A percentile compares a stretch with the other conserved stretches of the same genome.
Conservation (phyloP, 2,888 invertebrate genomes). For the Hemistola chrysoprasaria region DNA sequence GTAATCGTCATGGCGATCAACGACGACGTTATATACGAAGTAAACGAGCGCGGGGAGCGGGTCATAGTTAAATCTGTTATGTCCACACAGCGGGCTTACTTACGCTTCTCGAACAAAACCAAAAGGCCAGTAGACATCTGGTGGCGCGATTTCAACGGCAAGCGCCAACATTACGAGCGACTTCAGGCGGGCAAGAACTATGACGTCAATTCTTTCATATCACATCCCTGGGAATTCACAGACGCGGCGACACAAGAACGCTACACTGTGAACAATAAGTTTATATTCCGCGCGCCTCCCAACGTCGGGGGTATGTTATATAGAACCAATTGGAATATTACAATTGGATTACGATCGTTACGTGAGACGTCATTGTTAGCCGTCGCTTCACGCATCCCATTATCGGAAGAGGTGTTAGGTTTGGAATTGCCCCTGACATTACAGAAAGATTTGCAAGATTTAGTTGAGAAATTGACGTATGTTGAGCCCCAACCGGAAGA, state of each 20-base stretch:
- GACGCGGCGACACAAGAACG: constrained; percentile 86
- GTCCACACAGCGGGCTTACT: constrained; percentile 47
- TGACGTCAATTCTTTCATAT: constrained; percentile 88
- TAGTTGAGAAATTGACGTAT: constrained; percentile 30
- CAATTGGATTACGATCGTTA: constrained; percentile 76
- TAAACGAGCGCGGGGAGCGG: constrained; percentile 53
- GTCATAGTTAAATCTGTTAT: constrained; percentile 56
- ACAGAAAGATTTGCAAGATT: constrained; percentile 52
- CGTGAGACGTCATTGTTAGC: constrained; percentile 65
- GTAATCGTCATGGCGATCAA: constrained; percentile 35
- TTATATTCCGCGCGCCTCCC: constrained; percentile 68
- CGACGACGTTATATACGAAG: constrained; percentile 51
- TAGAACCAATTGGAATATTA: constrained; percentile 75
- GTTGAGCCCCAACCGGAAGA: not conserved
- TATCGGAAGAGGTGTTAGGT: constrained; percentile 46
- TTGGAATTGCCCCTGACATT: constrained; percentile 70
- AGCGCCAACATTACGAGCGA: constrained; percentile 81
- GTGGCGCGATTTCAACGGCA: constrained; percentile 90
- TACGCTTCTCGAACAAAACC: constrained; percentile 63
- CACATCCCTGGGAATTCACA: constrained; percentile 93
- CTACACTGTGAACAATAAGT: constrained; percentile 78
- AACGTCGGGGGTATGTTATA: constrained; percentile 53
- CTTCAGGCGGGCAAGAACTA: constrained; percentile 79
- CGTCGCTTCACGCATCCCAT: constrained; percentile 57
- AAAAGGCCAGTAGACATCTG: constrained; percentile 81